Conservation (phyloP, 2,888 invertebrate species). For the Volucella zonaria region DNA sequence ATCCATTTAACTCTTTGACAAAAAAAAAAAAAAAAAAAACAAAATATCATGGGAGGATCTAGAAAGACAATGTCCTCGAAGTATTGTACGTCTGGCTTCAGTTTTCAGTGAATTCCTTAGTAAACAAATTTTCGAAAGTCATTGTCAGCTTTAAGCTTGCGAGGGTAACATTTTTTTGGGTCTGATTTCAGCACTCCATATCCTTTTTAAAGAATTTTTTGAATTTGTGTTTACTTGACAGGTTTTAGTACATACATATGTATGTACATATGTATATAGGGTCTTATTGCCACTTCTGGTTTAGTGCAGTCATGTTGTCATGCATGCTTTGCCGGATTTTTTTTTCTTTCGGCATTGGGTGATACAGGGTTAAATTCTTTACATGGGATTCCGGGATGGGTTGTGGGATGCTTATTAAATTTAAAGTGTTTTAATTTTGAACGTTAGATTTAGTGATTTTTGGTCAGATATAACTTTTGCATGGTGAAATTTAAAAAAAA, state of each 20-base stretch:
- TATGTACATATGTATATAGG: not conserved
- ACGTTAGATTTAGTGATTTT: no score
- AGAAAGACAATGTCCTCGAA: no score
- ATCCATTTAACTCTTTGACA: no score
- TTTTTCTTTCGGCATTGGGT: conserved; percentile 16
- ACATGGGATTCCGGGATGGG: conserved; percentile 6
- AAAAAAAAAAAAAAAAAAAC: no score
- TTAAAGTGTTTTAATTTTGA: no score
- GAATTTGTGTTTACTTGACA: conserved; percentile 23
- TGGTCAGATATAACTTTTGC: not conserved
- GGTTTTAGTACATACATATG: conserved; percentile 21
- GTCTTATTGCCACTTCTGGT: conserved; percentile 1
- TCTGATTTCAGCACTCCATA: conserved; percentile 11
- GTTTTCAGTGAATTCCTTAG: conserved; percentile 21
- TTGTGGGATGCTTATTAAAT: not conserved
- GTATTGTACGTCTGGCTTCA: conserved; percentile 10
- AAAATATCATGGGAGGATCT: no score
- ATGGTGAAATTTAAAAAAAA: not conserved
- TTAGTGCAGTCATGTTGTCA: conserved; percentile 33
- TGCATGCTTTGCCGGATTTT: conserved; percentile 28
- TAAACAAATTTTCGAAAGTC: conserved; percentile 25
- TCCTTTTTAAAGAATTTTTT: conserved; percentile 8
- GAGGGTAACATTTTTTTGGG: conserved; percentile 5
- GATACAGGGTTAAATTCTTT: conserved; percentile 10
- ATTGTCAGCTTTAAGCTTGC: conserved; percentile 2